Percentiles rank a stretch among this genome's conserved stretches.
phyloP scores from a whole-genome alignment of 2,113 vertebrate genomes.

The Paradoxurus hermaphroditus region DNA sequence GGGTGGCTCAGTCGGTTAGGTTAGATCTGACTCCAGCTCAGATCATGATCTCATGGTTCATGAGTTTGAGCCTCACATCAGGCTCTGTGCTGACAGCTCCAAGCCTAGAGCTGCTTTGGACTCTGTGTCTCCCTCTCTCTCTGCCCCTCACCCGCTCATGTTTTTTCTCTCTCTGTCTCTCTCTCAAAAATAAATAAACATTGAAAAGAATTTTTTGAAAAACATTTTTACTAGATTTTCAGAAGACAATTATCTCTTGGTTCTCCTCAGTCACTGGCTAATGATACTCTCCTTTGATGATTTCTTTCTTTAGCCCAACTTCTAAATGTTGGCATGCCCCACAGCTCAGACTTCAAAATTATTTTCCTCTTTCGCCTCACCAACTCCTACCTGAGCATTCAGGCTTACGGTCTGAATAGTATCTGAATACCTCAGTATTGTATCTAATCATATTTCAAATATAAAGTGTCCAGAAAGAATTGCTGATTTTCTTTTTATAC shows the following conservation, averaged over 20 bases:
- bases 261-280: neutral
- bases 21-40: too few species aligned
- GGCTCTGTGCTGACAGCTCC: too few species aligned
- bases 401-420: neutral
- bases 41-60: too few species aligned
- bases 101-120: too few species aligned
- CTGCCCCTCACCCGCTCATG: too few species aligned
- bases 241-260: neutral
- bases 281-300: neutral
- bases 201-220: neutral
- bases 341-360: neutral
- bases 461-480: neutral
- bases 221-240: neutral
- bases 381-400: neutral
- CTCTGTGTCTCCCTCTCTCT: too few species aligned
- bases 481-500: neutral
- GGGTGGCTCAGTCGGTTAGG: too few species aligned
- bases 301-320: neutral
- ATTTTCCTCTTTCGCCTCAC: neutral
- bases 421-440: neutral
- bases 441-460: neutral
- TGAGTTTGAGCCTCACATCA: too few species aligned
- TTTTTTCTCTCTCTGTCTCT: too few species aligned
- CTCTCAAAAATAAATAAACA: too few species aligned
- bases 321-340: neutral